Evolutionary conservation across 2,113 vertebrate genomes (phyloP).

Genomic region (Todiramphus chloris): DNA sequence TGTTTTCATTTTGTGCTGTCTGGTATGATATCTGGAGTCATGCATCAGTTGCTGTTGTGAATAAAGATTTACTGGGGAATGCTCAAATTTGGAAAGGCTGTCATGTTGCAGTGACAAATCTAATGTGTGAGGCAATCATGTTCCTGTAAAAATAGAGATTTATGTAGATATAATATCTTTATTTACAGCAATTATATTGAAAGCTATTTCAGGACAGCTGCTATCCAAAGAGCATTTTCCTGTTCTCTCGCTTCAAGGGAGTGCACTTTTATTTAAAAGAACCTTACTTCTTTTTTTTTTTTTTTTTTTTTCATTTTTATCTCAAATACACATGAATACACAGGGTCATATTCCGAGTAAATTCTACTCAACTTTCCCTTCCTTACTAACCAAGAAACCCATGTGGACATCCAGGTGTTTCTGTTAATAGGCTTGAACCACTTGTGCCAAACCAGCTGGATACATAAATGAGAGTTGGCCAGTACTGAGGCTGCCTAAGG

Average conservation of each 20-base stretch:
- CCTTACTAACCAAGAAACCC: neutral
- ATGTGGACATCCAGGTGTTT: neutral
- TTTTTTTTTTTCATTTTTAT: neutral
- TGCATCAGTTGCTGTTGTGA: conserved; percentile 50
- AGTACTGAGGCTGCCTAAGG: neutral
- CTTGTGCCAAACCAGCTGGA: neutral
- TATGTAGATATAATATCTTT: conserved; percentile 55
- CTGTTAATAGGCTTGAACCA: neutral
- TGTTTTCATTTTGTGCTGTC: conserved; percentile 50
- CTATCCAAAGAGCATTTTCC: neutral
- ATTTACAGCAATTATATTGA: conserved; percentile 60
- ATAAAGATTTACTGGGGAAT: conserved; percentile 50
- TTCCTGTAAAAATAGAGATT: conserved; percentile 63
- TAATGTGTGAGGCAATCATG: conserved; percentile 46
- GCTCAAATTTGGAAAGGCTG: conserved; percentile 44
- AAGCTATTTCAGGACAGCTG: conserved; percentile 43
- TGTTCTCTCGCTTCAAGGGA: neutral
- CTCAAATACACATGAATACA: neutral
- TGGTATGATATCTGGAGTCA: conserved; percentile 35
- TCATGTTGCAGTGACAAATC: conserved; percentile 60
- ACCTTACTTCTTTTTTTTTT: neutral
- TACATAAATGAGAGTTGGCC: neutral
- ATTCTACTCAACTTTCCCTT: neutral
- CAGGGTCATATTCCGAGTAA: neutral
- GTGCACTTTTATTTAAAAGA: neutral